Evolutionary conservation across 2,888 invertebrate species (phyloP).

Genomic region (Thera obeliscata): DNA sequence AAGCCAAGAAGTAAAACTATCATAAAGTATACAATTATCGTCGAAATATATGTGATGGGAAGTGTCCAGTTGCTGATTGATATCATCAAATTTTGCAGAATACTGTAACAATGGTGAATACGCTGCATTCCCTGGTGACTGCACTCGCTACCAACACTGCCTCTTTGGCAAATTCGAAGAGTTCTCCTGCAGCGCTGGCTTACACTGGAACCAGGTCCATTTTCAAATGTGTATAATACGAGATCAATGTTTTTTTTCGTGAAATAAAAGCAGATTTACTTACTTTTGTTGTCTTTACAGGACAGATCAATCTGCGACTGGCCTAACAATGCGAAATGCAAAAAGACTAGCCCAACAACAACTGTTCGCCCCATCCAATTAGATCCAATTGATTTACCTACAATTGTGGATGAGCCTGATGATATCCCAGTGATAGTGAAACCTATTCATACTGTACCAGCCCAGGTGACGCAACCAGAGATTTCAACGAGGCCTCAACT

Average conservation of each 20-base stretch:
- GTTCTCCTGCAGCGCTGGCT: constrained; percentile 88
- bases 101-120: constrained; percentile 86
- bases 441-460: constrained; percentile 57
- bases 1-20: background rate
- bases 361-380: constrained; percentile 47
- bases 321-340: constrained; percentile 87
- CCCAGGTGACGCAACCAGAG: constrained; percentile 61
- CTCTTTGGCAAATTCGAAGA: constrained; percentile 91
- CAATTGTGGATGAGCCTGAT: constrained; percentile 33
- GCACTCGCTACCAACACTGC: constrained; percentile 90
- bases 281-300: constrained; percentile 55
- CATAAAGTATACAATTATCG: background rate
- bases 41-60: background rate
- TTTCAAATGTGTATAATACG: background rate
- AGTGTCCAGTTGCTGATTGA: constrained; percentile 1
- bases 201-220: constrained; percentile 89
- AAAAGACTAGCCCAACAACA: constrained; percentile 54
- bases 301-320: constrained; percentile 88
- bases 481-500: constrained; percentile 60
- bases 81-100: constrained; percentile 57
- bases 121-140: constrained; percentile 87
- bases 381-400: constrained; percentile 38
- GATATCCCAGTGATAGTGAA: constrained; percentile 41
- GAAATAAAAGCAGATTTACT: background rate
- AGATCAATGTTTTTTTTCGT: background rate